Conservation (phyloP, 2,797 vertebrate species). For the Sebastiscus albofasciatus region DNA sequence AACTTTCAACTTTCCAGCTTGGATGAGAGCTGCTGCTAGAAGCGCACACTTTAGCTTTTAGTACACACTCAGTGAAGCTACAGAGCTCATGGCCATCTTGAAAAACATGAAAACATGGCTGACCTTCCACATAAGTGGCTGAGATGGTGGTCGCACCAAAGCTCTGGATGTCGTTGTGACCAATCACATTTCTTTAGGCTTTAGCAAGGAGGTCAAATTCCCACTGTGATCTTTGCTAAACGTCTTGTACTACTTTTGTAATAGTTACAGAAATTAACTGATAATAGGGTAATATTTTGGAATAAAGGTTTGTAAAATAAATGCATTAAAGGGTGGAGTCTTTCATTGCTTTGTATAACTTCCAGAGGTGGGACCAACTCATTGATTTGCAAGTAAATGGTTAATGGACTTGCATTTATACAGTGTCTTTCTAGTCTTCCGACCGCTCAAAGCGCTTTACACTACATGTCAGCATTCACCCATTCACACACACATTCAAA, state of each 20-base stretch:
- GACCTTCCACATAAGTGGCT: background rate
- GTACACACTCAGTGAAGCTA: background rate
- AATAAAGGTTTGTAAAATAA: background rate
- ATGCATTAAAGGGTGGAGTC: background rate
- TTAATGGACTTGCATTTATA: no score
- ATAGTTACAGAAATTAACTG: background rate
- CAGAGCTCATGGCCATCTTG: background rate
- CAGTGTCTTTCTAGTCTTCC: no score
- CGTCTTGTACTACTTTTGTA: background rate
- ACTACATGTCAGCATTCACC: no score
- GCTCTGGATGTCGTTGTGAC: background rate
- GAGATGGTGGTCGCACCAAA: background rate
- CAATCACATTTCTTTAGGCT: background rate
- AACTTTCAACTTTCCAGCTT: background rate
- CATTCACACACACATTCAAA: no score
- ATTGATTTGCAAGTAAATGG: no score
- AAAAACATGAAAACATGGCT: background rate
- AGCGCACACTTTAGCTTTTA: background rate
- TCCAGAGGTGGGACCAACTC: no score
- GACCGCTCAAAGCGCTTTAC: no score
- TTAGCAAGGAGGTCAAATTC: background rate
- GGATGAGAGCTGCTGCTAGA: background rate
- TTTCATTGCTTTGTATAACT: background rate
- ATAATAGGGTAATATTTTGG: background rate
- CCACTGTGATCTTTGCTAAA: background rate